These are phyloP conservation scores for Pterostichus niger DNA, from an alignment of 2,888 invertebrate species.

Conservation along the genomic window DNA sequence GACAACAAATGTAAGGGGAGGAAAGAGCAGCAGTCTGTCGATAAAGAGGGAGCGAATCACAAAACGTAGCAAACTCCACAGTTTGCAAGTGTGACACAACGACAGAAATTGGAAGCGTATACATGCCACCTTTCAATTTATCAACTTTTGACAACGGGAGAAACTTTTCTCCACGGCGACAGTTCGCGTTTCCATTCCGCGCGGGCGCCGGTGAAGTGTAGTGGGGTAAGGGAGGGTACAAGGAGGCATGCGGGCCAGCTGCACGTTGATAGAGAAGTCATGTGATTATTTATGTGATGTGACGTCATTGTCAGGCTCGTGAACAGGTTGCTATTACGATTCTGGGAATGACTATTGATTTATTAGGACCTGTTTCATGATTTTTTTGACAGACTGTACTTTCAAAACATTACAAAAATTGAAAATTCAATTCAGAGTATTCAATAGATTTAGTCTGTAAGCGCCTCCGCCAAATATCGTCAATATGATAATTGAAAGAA, in stretches of 20 bases:
- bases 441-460: too few species aligned
- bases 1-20: neutral
- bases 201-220: neutral
- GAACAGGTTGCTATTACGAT: neutral
- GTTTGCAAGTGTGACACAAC: neutral
- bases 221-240: too few species aligned
- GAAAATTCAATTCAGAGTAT: too few species aligned
- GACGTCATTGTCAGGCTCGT: neutral
- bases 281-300: conserved; percentile 2
- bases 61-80: neutral
- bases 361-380: conserved; percentile 2
- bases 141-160: conserved; percentile 56
- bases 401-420: too few species aligned
- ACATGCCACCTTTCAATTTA: conserved; percentile 57
- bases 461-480: too few species aligned
- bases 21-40: neutral
- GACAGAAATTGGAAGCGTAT: conserved; percentile 51
- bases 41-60: neutral
- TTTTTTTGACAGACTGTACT: neutral
- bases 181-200: conserved; percentile 23
- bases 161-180: conserved; percentile 21
- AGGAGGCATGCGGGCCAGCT: conserved; percentile 43
- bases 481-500: too few species aligned
- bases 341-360: neutral
- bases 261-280: conserved; percentile 58